Evolutionary conservation across 2,113 vertebrate genomes (phyloP).

Genomic region (Cephalopterus ornatus): DNA sequence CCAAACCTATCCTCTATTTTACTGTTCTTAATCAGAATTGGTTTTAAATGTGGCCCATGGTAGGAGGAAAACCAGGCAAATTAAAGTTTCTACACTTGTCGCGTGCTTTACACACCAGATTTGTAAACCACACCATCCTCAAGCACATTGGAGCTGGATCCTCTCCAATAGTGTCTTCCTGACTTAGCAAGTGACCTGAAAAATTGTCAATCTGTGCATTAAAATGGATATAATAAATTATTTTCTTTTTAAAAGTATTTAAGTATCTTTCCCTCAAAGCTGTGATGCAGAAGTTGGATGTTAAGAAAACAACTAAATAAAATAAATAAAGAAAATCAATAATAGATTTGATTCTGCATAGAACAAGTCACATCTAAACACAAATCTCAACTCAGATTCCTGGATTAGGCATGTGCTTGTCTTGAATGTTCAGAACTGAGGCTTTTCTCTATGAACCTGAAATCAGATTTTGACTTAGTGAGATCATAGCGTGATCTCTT

Average conservation of each 20-base stretch:
- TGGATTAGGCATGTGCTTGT: background rate
- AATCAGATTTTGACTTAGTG: background rate
- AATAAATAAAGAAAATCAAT: background rate
- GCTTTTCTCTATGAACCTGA: background rate
- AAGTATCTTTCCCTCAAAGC: background rate
- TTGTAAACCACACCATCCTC: background rate
- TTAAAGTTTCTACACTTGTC: background rate
- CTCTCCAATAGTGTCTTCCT: background rate
- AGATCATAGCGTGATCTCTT: background rate
- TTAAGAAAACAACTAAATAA: too few species aligned
- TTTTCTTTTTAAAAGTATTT: background rate
- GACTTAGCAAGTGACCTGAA: background rate
- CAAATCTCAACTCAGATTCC: background rate
- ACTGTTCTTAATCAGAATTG: background rate
- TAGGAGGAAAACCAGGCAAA: background rate
- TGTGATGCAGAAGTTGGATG: background rate
- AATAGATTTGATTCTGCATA: background rate
- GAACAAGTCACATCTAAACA: background rate
- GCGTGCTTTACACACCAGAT: accelerated
- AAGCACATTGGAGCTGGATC: background rate
- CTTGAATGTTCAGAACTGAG: background rate
- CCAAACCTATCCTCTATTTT: background rate
- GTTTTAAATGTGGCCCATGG: background rate
- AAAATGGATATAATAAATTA: background rate
- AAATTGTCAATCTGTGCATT: background rate